A percentile compares a stretch with the other conserved stretches of the same genome.
These are phyloP conservation scores for Venturia canescens DNA, from an alignment of 1,140 invertebrate genomes.

Conservation along the genomic window DNA sequence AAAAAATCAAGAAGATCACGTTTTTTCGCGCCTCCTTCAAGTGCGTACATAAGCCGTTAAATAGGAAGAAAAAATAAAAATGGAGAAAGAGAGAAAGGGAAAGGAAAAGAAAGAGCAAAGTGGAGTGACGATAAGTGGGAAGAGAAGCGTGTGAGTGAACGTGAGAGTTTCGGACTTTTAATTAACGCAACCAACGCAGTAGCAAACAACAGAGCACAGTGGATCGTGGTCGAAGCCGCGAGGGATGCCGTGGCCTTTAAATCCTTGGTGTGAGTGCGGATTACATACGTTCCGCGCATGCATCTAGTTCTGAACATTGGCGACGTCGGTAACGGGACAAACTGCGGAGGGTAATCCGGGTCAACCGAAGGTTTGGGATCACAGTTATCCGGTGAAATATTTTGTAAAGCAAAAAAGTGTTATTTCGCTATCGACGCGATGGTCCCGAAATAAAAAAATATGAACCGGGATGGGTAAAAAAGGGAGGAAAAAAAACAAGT, in stretches of 20 bases:
- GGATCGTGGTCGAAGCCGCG: constrained; percentile 51
- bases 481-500: too few species aligned
- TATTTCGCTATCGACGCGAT: too few species aligned
- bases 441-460: too few species aligned
- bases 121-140: neutral
- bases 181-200: constrained; percentile 64
- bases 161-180: constrained; percentile 62
- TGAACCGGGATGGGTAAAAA: too few species aligned
- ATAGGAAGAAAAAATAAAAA: too few species aligned
- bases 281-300: constrained; percentile 61
- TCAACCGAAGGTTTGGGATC: neutral
- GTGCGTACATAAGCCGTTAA: too few species aligned
- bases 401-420: too few species aligned
- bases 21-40: too few species aligned
- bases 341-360: constrained; percentile 52
- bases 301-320: constrained; percentile 42
- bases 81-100: too few species aligned
- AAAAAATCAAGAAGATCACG: too few species aligned
- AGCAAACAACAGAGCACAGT: constrained; percentile 45
- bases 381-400: too few species aligned
- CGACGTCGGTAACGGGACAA: constrained; percentile 7
- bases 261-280: constrained; percentile 62
- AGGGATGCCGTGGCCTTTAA: constrained; percentile 67
- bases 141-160: neutral
- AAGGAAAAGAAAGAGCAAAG: neutral